Base-by-base conservation (phyloP, 1,140 invertebrate species). In the Bombus waltoni region DNA sequence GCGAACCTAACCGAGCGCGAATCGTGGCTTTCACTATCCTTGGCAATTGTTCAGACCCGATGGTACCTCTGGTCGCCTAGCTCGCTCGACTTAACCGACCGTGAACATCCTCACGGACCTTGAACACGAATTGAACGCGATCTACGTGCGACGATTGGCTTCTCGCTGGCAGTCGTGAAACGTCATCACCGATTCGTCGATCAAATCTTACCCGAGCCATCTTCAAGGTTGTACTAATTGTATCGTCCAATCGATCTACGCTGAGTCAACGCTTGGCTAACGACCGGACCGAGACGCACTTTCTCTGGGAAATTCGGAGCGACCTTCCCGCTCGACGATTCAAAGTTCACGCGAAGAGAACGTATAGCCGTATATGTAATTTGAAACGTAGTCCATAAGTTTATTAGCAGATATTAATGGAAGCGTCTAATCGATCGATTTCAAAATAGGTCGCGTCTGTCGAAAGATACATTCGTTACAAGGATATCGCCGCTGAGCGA, bases 11-110 rank as follows among this genome's bases (percentile, higher is more conserved):
- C 6, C 47, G 47, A 38, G 25, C 47, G 40, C 2, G 65, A 57
- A n/a, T 11, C 44, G 59, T 10, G 28, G 77, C 86, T 87, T 87
- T 87, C 86, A 81, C 86, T 85, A 85, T 87, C 83, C 84, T 85
- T 85, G 84, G 59, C 84, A 81, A 74, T 85, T 74, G 47, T 53
- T 65, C 25, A 11, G 5, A 25, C 1, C 5, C 11, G 38, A 32
- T 15, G 40, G 28, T 35, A 53, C 18, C 18, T 53, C 47, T 53
- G 47, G 18, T 35, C 47, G 25, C 44, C 38, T 32, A n/a, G 15
- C 18, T 22, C 22, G 11, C 6, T 68, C 42, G 32, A 40, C 68
- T 28, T 65, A 75, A 32, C 57, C 79, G 87, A 57, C 87, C 83
- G 78, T 86, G 87, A 88, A 88, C 80, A 76, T 82, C 75, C 38